These are phyloP conservation scores for Callimico goeldii DNA, from an alignment of 2,797 vertebrate genomes.

Conservation along the genomic window DNA sequence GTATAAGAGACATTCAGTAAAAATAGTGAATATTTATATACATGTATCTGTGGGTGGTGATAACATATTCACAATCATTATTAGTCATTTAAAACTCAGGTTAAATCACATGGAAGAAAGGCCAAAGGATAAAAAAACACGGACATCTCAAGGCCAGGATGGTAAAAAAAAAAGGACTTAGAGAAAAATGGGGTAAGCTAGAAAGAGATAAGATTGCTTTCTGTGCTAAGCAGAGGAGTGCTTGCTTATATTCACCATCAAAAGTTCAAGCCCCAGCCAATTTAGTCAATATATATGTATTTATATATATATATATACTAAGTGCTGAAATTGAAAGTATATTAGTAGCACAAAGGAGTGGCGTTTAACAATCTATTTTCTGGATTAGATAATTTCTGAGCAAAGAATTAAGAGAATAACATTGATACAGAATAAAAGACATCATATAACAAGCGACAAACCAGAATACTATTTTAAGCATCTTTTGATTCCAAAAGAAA, in stretches of 20 bases:
- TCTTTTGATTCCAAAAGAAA: background rate
- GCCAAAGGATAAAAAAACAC: background rate
- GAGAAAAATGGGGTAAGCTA: background rate
- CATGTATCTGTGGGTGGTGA: background rate
- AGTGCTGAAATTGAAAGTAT: background rate
- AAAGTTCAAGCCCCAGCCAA: background rate
- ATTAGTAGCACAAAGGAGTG: background rate
- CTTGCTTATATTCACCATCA: background rate
- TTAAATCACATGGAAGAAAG: background rate
- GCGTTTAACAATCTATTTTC: background rate
- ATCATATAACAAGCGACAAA: background rate
- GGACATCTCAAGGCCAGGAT: background rate
- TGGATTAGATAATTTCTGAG: background rate
- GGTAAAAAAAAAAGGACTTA: background rate
- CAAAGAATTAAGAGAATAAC: background rate
- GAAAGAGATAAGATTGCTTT: background rate
- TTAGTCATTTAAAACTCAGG: background rate
- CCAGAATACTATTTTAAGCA: background rate
- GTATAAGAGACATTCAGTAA: background rate
- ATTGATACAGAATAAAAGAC: background rate
- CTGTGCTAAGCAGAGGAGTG: background rate
- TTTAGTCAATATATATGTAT: background rate
- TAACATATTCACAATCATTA: background rate
- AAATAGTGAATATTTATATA: background rate
- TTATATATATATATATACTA: background rate